Evolutionary conservation across 2,888 invertebrate species (phyloP), one percentile per base, ranked within the genome.

Genomic region (Hedya salicella): DNA sequence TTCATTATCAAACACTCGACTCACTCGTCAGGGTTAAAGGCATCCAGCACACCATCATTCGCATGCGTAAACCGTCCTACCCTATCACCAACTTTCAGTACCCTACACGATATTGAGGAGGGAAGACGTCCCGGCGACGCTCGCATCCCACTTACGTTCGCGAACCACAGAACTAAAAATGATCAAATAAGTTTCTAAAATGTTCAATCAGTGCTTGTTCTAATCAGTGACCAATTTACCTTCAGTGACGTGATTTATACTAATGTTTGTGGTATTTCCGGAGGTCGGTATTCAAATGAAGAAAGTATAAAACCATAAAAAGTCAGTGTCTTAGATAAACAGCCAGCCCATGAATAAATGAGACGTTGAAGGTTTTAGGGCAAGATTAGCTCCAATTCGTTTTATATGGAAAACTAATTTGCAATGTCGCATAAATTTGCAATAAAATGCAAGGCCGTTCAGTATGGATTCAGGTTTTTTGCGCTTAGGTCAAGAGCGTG

Each of bases 51-150:
- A 74, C 63, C 72, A 77, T 77, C 81, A 78, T 78, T 81, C 91
- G 91, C 91, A 91, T 90, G 91, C 91, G 90, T 90, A 80, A 79
- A 87, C 79, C 78, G 77, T 70, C 73, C 81, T 75, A 75, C 78
- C 80, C 79, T 83, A 83, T 81, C 83, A 83, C 77, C 40, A 80
- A 73, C 73, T 73, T 79, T 83, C 88, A 91, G 91, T 91, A 75
- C 77, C 78, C 77, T 77, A 72, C 70, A 74, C 77, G 82, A 76
- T 74, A 68, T 73, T 71, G 80, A 72, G 74, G 74, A 68, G 82
- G 79, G 73, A 75, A 75, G 76, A 85, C 88, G 87, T 83, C 71
- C 74, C 79, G 57, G 56, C 72, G 68, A 67, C 40, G 25, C 48
- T n/a, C 17, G 17, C 13, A 40, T 36, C 57, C 30, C 60, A 69